Conservation (phyloP, 2,797 vertebrate genomes). For the Lepilemur ruficaudatus region DNA sequence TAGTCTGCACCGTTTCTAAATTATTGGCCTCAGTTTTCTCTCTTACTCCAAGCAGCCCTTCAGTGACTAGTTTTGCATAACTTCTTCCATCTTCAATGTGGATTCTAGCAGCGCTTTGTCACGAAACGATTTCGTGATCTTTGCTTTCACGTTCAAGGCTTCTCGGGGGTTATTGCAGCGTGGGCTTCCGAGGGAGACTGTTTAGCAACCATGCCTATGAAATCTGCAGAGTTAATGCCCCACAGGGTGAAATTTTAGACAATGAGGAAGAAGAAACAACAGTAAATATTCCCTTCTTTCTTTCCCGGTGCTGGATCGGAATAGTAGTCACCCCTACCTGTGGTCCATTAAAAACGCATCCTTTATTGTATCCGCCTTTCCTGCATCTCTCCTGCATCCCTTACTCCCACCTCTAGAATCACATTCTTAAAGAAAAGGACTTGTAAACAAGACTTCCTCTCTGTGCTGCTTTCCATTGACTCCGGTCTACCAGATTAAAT, state of each 20-base stretch:
- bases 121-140: fast-evolving
- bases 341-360: not conserved
- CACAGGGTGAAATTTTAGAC: not conserved
- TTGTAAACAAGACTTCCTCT: not conserved
- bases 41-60: not conserved
- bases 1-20: not conserved
- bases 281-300: not conserved
- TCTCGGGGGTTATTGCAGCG: not conserved
- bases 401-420: too few relatives aligned
- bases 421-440: not conserved
- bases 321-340: too few relatives aligned
- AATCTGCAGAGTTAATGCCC: not conserved
- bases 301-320: not conserved
- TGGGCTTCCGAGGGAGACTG: not conserved
- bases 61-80: not conserved
- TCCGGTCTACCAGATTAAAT: not conserved
- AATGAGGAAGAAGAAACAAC: not conserved
- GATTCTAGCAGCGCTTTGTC: not conserved
- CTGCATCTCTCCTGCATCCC: not conserved
- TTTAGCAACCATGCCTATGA: not conserved
- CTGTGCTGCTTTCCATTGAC: not conserved
- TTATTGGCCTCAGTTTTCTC: not conserved
- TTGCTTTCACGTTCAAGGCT: not conserved
- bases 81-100: not conserved
- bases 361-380: not conserved